Conservation (phyloP, 1,140 invertebrate species). For the Myzus persicae region DNA sequence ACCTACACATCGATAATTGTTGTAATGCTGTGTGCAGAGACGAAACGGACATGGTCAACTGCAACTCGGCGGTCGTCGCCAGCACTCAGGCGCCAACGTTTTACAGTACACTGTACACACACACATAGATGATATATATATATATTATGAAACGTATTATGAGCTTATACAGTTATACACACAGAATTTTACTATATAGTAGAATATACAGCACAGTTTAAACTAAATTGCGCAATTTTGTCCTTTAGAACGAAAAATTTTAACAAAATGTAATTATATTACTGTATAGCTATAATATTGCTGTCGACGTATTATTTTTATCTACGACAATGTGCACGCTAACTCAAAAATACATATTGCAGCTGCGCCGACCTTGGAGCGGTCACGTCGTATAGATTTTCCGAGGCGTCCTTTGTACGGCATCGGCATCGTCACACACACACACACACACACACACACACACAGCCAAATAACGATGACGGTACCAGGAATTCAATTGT, state of each 20-base stretch:
- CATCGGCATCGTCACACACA: neutral
- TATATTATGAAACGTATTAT: neutral
- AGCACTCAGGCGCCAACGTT: too few species aligned
- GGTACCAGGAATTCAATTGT: neutral
- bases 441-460: neutral
- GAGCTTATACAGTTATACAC: neutral
- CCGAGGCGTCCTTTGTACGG: constrained; percentile 19
- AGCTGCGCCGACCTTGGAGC: neutral
- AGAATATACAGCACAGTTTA: neutral
- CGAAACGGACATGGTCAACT: too few species aligned
- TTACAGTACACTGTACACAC: neutral
- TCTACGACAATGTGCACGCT: neutral
- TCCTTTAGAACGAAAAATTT: neutral
- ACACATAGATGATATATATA: neutral
- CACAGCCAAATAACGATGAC: neutral
- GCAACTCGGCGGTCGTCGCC: too few species aligned
- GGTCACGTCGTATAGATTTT: constrained; percentile 42
- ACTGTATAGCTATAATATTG: neutral
- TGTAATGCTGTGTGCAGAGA: too few species aligned
- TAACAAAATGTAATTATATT: neutral
- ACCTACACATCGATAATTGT: too few species aligned
- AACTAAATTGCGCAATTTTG: neutral
- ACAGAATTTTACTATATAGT: neutral
- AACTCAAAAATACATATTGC: neutral
- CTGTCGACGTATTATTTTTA: neutral